Conservation (phyloP, 2,113 vertebrate species). For the Hippocampus guttulatus region DNA sequence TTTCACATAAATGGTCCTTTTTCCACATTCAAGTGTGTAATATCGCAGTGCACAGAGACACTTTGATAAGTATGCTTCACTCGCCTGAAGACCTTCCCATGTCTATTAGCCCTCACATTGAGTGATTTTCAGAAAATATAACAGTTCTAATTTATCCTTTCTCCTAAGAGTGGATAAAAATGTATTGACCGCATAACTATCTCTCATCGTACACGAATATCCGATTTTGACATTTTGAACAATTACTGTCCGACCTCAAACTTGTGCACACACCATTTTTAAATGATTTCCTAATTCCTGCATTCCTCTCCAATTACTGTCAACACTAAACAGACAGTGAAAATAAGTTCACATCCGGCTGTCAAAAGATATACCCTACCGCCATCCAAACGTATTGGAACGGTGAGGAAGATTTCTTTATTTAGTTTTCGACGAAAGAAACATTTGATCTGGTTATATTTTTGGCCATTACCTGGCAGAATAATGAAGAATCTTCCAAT, state of each 20-base stretch:
- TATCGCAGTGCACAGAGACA: constrained; percentile 13
- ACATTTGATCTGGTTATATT: too few relatives aligned
- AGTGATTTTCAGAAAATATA: constrained; percentile 10
- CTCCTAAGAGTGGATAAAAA: neutral
- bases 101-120: constrained; percentile 23
- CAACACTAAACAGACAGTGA: too few relatives aligned
- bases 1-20: constrained; percentile 37
- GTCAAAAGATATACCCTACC: too few relatives aligned
- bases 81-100: constrained; percentile 8
- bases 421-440: too few relatives aligned
- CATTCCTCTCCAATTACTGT: too few relatives aligned
- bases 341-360: too few relatives aligned
- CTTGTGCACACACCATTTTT: neutral
- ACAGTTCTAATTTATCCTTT: neutral
- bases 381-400: too few relatives aligned
- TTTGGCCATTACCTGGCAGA: too few relatives aligned
- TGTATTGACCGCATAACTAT: neutral
- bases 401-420: too few relatives aligned
- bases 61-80: constrained; percentile 20
- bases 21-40: constrained; percentile 25
- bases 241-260: neutral
- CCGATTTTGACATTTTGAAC: neutral
- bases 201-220: neutral
- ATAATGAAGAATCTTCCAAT: too few relatives aligned
- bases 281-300: too few relatives aligned